Evolutionary conservation across 2,113 vertebrate genomes (phyloP).

Genomic region (Trichomycterus rosablanca): DNA sequence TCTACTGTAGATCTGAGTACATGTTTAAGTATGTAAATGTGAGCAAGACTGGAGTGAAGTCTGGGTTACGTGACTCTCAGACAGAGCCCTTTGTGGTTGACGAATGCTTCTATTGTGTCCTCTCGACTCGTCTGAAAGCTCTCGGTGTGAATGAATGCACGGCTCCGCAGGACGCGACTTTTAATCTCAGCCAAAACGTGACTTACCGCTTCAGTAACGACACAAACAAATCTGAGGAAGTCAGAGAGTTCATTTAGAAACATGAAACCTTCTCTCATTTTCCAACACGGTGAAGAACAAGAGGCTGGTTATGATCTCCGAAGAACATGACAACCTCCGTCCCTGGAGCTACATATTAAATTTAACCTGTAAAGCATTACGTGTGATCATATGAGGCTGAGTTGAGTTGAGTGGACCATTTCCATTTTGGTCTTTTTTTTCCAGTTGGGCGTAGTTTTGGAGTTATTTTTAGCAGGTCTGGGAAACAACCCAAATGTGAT

Average conservation of each 20-base stretch:
- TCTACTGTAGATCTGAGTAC: too few species aligned
- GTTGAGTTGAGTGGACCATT: too few species aligned
- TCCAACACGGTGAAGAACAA: not conserved
- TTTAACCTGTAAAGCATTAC: not conserved
- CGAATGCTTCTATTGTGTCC: conserved; percentile 21
- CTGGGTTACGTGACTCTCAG: conserved; percentile 18
- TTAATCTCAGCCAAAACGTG: conserved; percentile 22
- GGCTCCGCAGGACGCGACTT: conserved; percentile 33
- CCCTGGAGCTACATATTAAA: not conserved
- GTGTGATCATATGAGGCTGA: not conserved
- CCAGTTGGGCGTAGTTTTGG: not conserved
- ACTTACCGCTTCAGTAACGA: conserved; percentile 30
- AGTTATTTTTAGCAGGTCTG: conserved; percentile 13
- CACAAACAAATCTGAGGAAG: conserved; percentile 10
- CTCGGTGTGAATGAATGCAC: conserved; percentile 22
- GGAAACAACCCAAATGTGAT: conserved; percentile 22
- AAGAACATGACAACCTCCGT: not conserved
- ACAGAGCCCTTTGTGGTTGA: conserved; percentile 11
- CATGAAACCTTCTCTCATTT: not conserved
- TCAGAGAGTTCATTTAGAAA: conserved; percentile 11
- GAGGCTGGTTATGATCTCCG: not conserved
- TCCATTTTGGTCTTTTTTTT: not conserved
- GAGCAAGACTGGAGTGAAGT: too few species aligned
- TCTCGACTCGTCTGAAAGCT: conserved; percentile 15
- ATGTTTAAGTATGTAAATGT: too few species aligned